Percentiles rank a stretch among this genome's conserved stretches.
Evolutionary conservation across 2,113 vertebrate species (phyloP).

Genomic region (Sterrhoptilus dennistouni): DNA sequence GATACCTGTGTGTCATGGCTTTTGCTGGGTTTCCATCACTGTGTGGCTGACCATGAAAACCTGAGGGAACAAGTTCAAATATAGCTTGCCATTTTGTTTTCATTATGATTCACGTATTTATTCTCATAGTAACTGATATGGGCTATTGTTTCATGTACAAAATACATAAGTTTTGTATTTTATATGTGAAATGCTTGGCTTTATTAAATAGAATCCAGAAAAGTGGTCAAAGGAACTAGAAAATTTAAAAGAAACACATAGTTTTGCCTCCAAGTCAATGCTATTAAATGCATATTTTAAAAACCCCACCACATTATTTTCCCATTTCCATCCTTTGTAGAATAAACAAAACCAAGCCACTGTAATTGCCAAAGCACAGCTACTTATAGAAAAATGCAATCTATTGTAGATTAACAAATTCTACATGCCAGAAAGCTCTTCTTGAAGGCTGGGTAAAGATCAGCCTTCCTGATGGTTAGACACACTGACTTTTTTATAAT

Average conservation of each 20-base stretch:
- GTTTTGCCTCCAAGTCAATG: not conserved
- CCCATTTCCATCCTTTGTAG: not conserved
- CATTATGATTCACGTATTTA: not conserved
- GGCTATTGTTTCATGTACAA: not conserved
- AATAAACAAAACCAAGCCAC: not conserved
- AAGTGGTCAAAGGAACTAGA: not conserved
- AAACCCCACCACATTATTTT: not conserved
- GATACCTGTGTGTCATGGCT: constrained; percentile 38
- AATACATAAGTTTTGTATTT: not conserved
- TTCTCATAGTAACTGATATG: not conserved
- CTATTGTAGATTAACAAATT: not conserved
- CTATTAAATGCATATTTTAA: not conserved
- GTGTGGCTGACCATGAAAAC: not conserved
- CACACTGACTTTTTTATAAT: not conserved
- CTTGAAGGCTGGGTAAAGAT: not conserved
- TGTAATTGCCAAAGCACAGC: not conserved
- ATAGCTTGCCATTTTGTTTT: not conserved
- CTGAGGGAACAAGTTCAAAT: constrained; percentile 31
- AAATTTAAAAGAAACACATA: not conserved
- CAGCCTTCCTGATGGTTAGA: not conserved
- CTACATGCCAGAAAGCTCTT: not conserved
- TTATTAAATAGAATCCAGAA: not conserved
- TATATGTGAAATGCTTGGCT: not conserved
- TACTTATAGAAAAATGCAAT: not conserved
- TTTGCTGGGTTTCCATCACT: constrained; percentile 13